Evolutionary conservation across 30 jellyfish, hydroid and myxozoan species (phyloP), one percentile per base, ranked within the genome.

Genomic region (Cassiopea andromeda): DNA sequence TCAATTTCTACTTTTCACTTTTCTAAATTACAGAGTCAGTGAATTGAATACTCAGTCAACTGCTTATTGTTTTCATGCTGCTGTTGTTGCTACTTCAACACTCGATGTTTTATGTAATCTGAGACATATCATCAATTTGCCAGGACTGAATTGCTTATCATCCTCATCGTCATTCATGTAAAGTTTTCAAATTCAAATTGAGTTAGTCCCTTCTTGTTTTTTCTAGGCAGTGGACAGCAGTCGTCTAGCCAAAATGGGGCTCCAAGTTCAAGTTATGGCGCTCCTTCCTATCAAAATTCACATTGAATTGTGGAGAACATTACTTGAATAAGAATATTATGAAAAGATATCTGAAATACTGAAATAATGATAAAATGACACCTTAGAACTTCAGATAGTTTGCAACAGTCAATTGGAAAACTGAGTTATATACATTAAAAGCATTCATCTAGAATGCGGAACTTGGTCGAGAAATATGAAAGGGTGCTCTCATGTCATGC

Each of bases 161-260:
- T 27, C 38, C 38, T 27, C 38, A 27, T 27, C 38, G 0, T 27
- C 38, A 27, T 27, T 27, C 38, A 27, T 27, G 38, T 27, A 27
- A 27, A 27, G 38, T 27, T 27, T 27, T 27, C 38, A 27, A 27
- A 27, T 27, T 27, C 50, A 1, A 78, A 48, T 17, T 8, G 61
- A n/a, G 1, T 15, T 48, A 5, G 44, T 18, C 18, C 60, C 73
- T 4, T 70, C 16, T n/a, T 43, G 58, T 61, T 74, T 44, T 18
- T 77, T 87, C 49, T 58, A 87, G 94, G 81, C 46, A 46, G 85
- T 9, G 94, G 94, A 61, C 94, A 87, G 66, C 94, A 87, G 54
- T 46, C 74, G 19, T 79, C 90, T 0, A 76, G 86, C 46, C 94
- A 87, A 57, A 87, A 87, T 69, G 94, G 94, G 17, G 94, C 90